phyloP scores from a whole-genome alignment of 2,797 vertebrate species.

The Eulemur mongoz region DNA sequence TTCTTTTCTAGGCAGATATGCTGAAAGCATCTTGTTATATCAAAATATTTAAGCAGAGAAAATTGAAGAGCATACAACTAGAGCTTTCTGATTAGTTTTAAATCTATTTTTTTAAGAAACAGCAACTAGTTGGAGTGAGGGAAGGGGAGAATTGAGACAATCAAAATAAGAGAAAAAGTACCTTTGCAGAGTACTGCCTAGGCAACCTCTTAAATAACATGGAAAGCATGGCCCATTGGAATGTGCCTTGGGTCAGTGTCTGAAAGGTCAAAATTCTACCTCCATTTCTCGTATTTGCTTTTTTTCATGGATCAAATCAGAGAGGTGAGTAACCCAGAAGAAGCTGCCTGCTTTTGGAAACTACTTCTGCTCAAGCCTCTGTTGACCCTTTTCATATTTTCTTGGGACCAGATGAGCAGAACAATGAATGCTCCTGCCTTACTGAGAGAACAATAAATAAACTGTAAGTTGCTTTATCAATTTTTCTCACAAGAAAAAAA shows the following conservation, averaged over 20 bases:
- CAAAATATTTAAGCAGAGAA: conserved; percentile 12
- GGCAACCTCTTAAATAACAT: not conserved
- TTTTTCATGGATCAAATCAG: not conserved
- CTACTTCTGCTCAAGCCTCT: not conserved
- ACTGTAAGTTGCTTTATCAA: not conserved
- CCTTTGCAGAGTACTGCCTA: not conserved
- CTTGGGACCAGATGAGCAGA: not conserved
- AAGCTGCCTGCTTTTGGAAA: not conserved
- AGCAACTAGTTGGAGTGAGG: not conserved
- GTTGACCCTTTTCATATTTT: not conserved
- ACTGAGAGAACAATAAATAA: not conserved
- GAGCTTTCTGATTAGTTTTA: not conserved
- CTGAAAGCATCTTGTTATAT: conserved; percentile 49
- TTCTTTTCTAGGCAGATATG: conserved; percentile 23
- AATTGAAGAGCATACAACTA: conserved; percentile 44
- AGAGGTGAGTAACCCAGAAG: not conserved
- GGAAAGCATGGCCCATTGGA: not conserved
- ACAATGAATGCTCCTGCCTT: not conserved
- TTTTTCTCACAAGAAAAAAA: conserved; percentile 20
- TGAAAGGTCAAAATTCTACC: not conserved
- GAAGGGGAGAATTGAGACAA: not conserved
- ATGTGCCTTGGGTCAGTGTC: not conserved
- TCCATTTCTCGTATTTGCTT: not conserved
- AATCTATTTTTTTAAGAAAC: not conserved
- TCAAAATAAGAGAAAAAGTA: not conserved